A percentile compares a stretch with the other conserved stretches of the same genome.
Evolutionary conservation across 1,140 invertebrate genomes (phyloP).

Genomic region (Heliconius melpomene): DNA sequence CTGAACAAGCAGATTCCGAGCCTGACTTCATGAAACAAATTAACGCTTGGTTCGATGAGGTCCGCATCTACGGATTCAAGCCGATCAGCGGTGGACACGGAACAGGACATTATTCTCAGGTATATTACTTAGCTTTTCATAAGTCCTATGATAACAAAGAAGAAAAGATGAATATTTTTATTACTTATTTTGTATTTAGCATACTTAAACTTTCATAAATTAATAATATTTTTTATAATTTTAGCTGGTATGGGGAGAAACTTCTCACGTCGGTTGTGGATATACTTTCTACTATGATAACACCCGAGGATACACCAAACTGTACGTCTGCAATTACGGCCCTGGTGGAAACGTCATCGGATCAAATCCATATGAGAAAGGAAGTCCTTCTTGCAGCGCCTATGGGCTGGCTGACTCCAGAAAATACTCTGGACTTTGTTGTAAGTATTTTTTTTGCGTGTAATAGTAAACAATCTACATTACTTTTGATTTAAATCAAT

Average conservation of each 20-base stretch:
- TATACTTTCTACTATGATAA: slow-evolving; percentile 90
- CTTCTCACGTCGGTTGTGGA: slow-evolving; percentile 89
- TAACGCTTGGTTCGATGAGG: slow-evolving; percentile 91
- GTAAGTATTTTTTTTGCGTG: slow-evolving; percentile 79
- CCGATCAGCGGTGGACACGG: slow-evolving; percentile 83
- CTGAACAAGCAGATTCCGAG: slow-evolving; percentile 79
- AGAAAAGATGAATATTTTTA: neutral
- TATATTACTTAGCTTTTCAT: slow-evolving; percentile 56
- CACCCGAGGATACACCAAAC: slow-evolving; percentile 87
- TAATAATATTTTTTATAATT: slow-evolving; percentile 45
- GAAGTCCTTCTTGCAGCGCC: slow-evolving; percentile 86
- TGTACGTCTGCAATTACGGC: slow-evolving; percentile 93
- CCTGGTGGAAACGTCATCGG: slow-evolving; percentile 91
- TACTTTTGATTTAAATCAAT: no score
- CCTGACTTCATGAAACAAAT: slow-evolving; percentile 89
- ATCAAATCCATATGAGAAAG: slow-evolving; percentile 87
- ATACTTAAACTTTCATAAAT: neutral
- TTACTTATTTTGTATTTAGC: no score
- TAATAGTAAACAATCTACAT: neutral
- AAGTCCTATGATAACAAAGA: neutral
- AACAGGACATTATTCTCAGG: slow-evolving; percentile 92
- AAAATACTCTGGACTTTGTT: slow-evolving; percentile 89
- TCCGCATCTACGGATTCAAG: slow-evolving; percentile 85
- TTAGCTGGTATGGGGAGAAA: slow-evolving; percentile 90
- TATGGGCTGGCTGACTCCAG: slow-evolving; percentile 86